Evolutionary conservation across 2,797 vertebrate species (phyloP).

Genomic region (Macropus fuliginosus): DNA sequence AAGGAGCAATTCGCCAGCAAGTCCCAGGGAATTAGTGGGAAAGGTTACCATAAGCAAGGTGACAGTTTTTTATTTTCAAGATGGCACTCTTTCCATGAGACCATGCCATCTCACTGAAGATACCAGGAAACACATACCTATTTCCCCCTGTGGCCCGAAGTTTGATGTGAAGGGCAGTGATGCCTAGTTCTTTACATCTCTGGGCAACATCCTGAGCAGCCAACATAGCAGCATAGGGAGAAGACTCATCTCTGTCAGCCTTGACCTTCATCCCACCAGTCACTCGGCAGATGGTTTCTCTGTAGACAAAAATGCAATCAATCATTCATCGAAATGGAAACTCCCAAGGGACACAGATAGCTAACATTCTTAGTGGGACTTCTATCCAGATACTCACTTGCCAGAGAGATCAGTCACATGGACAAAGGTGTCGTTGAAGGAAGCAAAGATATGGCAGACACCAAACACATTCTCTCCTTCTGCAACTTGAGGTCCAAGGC

Average conservation of each 20-base stretch:
- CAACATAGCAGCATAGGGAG: constrained; percentile 98
- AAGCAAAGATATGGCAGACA: constrained; percentile 98
- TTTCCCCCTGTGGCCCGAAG: constrained; percentile 96
- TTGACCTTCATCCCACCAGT: constrained; percentile 99
- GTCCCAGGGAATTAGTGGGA: neutral
- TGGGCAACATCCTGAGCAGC: constrained; percentile 98
- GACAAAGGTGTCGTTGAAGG: constrained; percentile 98
- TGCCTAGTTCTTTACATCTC: constrained; percentile 97
- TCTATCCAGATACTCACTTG: constrained; percentile 90
- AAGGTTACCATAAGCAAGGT: neutral
- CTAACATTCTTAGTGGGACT: neutral
- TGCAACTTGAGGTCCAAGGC: constrained; percentile 96
- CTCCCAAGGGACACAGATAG: neutral
- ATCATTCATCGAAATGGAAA: neutral
- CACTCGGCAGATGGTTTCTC: constrained; percentile 98
- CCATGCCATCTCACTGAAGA: neutral
- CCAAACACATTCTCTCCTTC: constrained; percentile 99
- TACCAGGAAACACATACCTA: constrained; percentile 83
- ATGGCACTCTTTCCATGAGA: neutral
- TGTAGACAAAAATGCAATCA: constrained; percentile 69
- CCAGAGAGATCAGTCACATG: constrained; percentile 98
- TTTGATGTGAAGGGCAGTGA: constrained; percentile 98
- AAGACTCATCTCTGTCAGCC: constrained; percentile 97
- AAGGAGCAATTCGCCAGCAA: neutral
- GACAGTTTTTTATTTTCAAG: neutral